Base-by-base conservation (phyloP, 2,888 invertebrate species). In the Lucinisca nassula region DNA sequence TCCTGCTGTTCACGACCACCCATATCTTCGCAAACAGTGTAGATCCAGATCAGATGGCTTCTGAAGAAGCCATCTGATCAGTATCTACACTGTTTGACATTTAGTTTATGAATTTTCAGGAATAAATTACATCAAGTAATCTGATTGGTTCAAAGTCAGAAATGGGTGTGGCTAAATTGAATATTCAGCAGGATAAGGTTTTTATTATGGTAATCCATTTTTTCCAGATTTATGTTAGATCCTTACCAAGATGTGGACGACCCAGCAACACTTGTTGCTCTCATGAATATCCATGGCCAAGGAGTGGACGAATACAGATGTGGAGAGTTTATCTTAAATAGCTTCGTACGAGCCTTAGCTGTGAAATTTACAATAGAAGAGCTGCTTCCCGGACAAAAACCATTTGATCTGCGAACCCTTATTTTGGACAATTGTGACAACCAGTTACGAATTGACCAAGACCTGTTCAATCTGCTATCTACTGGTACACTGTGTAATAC, bases 321-420 rank as follows among this genome's bases (percentile, higher is more conserved):
- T 82, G 95, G 95, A 0, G 82, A 87, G 0, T 85, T 94, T 73
- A 92, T 94, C 37, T 88, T 93, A 73, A 70, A 87, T 2, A 82
- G 82, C 0, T 92, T 96, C 76, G 95, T 95, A 76, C 93, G 95
- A 38, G 92, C 95, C 14, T 92, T 96, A 55, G 94, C 96, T 2
- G 95, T 96, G 82, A 92, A 95, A n/a, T 96, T 95, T 94, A 95
- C 95, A 0, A 78, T 95, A 27, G 82, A 92, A 17, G 81, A 85
- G 14, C 49, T 83, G 0, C 70, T 85, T 12, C 74, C 82, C 17
- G 80, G 10, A 40, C 10, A 58, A 6, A 70, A 35, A 10, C 70
- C 32, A 0, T 86, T 82, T 35, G 81, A 80, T 8, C 76, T 95
- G 1, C 90, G 94, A 10, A 90, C 94, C 0, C 45, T 95, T 14